Evolutionary conservation across 2,797 vertebrate genomes (phyloP).

Genomic region (Astyanax mexicanus): DNA sequence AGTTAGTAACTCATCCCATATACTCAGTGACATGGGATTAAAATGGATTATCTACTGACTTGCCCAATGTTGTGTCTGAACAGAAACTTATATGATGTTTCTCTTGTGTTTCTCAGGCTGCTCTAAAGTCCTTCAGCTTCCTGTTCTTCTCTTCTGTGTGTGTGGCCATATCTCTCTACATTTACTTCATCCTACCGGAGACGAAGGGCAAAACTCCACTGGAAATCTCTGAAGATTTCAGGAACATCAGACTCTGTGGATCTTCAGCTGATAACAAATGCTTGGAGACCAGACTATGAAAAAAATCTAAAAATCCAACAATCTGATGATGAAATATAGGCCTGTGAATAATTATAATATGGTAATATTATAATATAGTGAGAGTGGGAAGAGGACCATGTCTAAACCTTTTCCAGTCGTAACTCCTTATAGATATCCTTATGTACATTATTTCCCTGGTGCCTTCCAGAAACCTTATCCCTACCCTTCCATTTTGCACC

Average conservation of each 20-base stretch:
- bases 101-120: conserved; percentile 60
- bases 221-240: conserved; percentile 75
- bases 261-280: conserved; percentile 45
- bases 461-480: too few relatives aligned
- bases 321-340: neutral
- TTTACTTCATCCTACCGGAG: conserved; percentile 76
- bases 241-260: conserved; percentile 66
- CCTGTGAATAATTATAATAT: too few relatives aligned
- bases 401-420: too few relatives aligned
- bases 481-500: too few relatives aligned
- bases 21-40: too few relatives aligned
- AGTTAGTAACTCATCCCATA: too few relatives aligned
- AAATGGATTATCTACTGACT: too few relatives aligned
- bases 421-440: too few relatives aligned
- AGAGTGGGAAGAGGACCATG: too few relatives aligned
- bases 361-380: too few relatives aligned
- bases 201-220: conserved; percentile 78
- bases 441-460: too few relatives aligned
- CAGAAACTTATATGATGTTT: neutral
- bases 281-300: conserved; percentile 72
- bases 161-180: conserved; percentile 66
- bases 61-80: too few relatives aligned
- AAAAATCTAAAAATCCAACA: conserved; percentile 28
- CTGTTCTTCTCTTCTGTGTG: conserved; percentile 68
- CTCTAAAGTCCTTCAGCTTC: conserved; percentile 69